Evolutionary conservation across 2,797 vertebrate species (phyloP).

Genomic region (Acanthurus leucopareius): DNA sequence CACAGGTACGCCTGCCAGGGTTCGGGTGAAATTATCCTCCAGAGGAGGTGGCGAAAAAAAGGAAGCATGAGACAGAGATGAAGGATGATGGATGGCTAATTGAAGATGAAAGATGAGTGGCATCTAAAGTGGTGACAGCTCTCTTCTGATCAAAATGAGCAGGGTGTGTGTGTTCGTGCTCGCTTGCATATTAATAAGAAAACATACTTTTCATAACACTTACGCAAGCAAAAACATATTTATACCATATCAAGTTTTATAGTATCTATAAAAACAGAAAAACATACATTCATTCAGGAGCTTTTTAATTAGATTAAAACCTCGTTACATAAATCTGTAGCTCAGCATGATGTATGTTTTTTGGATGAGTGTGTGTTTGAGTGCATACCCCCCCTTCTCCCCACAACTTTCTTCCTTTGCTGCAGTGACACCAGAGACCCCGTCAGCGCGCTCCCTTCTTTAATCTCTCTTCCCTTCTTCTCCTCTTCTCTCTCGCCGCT

Average conservation of each 20-base stretch:
- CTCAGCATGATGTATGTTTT: too few relatives aligned
- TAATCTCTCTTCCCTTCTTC: conserved; percentile 29
- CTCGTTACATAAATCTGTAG: too few relatives aligned
- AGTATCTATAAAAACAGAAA: neutral
- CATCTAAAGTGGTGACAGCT: conserved; percentile 55
- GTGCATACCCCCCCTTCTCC: too few relatives aligned
- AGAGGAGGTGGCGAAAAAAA: conserved; percentile 33
- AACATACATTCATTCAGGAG: too few relatives aligned
- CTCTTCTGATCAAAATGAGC: conserved; percentile 54
- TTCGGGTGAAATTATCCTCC: conserved; percentile 41
- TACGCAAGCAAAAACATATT: neutral
- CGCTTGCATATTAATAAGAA: conserved; percentile 18
- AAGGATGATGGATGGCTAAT: conserved; percentile 72
- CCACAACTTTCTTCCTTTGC: too few relatives aligned
- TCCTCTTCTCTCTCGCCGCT: neutral
- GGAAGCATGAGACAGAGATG: conserved; percentile 49
- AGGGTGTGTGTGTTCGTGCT: neutral
- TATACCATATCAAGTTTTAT: neutral
- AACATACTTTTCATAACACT: neutral
- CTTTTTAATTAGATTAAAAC: too few relatives aligned
- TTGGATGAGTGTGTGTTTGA: too few relatives aligned
- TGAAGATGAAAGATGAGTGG: conserved; percentile 70
- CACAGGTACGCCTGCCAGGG: conserved; percentile 32
- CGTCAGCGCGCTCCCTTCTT: conserved; percentile 36
- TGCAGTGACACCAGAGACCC: conserved; percentile 44